Conservation (phyloP, 2,797 vertebrate genomes). For the Rhabdomys pumilio region DNA sequence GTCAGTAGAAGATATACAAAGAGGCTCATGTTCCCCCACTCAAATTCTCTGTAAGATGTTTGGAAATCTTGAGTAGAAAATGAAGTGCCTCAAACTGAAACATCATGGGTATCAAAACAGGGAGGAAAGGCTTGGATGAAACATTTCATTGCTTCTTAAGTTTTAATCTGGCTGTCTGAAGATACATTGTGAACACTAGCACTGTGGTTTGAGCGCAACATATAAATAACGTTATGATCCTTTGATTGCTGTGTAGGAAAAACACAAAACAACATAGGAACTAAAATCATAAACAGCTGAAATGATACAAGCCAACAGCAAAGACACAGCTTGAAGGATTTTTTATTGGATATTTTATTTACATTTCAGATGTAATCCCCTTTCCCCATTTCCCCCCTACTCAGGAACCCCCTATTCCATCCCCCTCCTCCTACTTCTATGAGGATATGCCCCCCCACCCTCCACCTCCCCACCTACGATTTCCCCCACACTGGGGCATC, state of each 20-base stretch:
- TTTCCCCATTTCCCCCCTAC: too few relatives aligned
- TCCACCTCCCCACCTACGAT: too few relatives aligned
- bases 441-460: too few relatives aligned
- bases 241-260: background rate
- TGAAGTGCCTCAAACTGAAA: background rate
- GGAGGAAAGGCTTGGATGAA: slow-evolving; percentile 1
- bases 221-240: slow-evolving; percentile 3
- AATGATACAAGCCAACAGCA: background rate
- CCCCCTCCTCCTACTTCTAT: too few relatives aligned
- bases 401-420: too few relatives aligned
- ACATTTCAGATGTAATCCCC: too few relatives aligned
- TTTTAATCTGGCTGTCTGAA: slow-evolving; percentile 17
- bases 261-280: background rate
- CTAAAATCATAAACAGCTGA: slow-evolving; percentile 17
- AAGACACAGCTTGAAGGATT: background rate
- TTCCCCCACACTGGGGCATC: too few relatives aligned
- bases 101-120: background rate
- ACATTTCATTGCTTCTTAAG: slow-evolving; percentile 47
- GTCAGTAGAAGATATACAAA: slow-evolving; percentile 2
- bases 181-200: background rate
- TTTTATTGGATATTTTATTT: too few relatives aligned
- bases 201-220: slow-evolving; percentile 21
- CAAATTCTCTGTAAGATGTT: slow-evolving; percentile 11
- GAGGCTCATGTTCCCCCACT: background rate
- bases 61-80: slow-evolving; percentile 9